Base-by-base conservation (phyloP, 2,888 invertebrate genomes). In the Cenopis cana region DNA sequence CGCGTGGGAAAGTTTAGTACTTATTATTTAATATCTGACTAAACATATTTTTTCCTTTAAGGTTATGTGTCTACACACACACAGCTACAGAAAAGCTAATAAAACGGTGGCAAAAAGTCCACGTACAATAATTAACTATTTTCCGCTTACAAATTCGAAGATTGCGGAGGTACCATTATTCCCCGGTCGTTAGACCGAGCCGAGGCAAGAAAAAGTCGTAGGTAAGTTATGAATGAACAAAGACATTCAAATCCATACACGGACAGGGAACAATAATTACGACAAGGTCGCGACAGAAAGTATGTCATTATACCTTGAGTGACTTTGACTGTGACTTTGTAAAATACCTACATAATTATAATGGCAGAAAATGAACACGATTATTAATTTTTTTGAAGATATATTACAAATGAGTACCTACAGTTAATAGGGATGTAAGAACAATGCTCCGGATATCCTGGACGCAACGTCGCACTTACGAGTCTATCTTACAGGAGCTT, bases 151-250 rank as follows among this genome's bases (percentile, higher is more conserved):
- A 54, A 8, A 33, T 36, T 69, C 57, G 3, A 57, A 8, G 65
- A 41, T 46, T 36, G 64, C 57, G 3, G 64, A 8, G 65, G 52
- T 46, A 59, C 56, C 67, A 71, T 67, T 67, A 67, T 50, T 33
- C 71, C 36, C 18, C 38, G 71, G 71, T 67, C 71, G 61, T 67
- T 71, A 67, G 57, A 55, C 71, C 55, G 33, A 38, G 55, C 18
- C 17, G 49, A 59, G 64, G 54, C 33, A 33, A 56, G 36, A 71
- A 71, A 67, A 71, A 56, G 59, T 50, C 50, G 49, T 61, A 60
- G 49, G 60, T 46, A 61, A 66, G 55, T 66, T 61, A 71, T 75
- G 75, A 75, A 75, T 75, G 75, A 62, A 72, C 74, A 73, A 75
- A 73, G 74, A 60, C 73, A 73, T 73, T 65, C 54, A 50, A 67